Evolutionary conservation across 2,113 vertebrate genomes (phyloP).

Genomic region (Spheniscus mendiculus): DNA sequence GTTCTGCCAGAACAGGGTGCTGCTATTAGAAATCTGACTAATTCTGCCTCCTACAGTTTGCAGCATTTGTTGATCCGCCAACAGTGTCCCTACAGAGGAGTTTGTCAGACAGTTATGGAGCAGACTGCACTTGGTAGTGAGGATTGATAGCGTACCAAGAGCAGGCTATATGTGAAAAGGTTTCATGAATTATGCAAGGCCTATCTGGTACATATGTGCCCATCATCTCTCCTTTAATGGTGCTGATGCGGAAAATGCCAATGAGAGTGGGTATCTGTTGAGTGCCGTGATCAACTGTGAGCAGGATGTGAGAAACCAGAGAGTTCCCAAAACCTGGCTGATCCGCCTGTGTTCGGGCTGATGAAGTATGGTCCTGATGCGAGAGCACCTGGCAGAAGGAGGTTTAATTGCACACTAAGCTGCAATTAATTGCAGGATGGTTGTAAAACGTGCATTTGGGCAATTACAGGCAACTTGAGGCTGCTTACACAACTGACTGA

Average conservation of each 20-base stretch:
- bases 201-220: not conserved
- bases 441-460: not conserved
- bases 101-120: not conserved
- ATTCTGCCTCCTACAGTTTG: not conserved
- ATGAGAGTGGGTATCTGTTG: not conserved
- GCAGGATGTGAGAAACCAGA: not conserved
- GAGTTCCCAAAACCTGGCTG: not conserved
- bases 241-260: not conserved
- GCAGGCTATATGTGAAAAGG: not conserved
- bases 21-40: not conserved
- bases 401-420: constrained; percentile 17
- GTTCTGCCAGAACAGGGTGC: not conserved
- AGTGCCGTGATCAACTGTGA: not conserved
- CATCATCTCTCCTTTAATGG: not conserved
- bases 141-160: not conserved
- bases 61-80: not conserved
- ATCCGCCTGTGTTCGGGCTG: not conserved
- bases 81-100: not conserved
- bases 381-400: constrained; percentile 17
- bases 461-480: not conserved
- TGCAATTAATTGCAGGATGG: constrained; percentile 14
- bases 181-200: not conserved
- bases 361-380: not conserved
- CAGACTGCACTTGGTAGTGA: fast-evolving
- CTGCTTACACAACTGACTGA: not conserved